Base-by-base conservation (phyloP, 2,888 invertebrate species). In the Xanthorhoe spadicearia region DNA sequence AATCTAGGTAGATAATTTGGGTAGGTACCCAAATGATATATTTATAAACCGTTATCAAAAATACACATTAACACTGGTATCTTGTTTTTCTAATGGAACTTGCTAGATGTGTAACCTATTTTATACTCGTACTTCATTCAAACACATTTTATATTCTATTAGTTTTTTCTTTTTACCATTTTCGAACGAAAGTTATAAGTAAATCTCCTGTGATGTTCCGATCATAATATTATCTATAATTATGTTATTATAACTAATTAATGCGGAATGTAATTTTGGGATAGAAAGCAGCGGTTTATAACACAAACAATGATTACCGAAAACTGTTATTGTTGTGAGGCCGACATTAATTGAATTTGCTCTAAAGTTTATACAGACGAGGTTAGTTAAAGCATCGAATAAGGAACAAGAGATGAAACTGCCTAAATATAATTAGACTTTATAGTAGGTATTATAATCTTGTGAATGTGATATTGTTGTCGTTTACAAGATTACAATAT, bases 301-400 rank as follows among this genome's bases (percentile, higher is more conserved):
- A 76, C 82, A 77, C 83, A 85, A 90, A 88, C 85, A 88, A 66
- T 87, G 85, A 90, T 90, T 87, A 88, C 78, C 81, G 81, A 86
- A 88, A 89, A 89, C 83, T 88, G 87, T 89, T 90, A 88, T 90
- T 90, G 85, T 89, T 90, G 83, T 87, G 88, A 87, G 86, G 81
- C 84, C 77, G 73, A 77, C 77, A 87, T 85, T 90, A 91, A 92
- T 92, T 91, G 87, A 89, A 90, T 90, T 89, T 84, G 78, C 82
- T 79, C 77, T 80, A 70, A 85, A 89, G 90, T 92, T 92, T 91
- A 89, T 91, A 85, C 84, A 89, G 89, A 84, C 78, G 80, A 84
- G 88, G 87, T 86, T 86, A 85, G 58, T 60, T 28, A 51, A 28
- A 48, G 18, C 49, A 55, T 10, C 57, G 56, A 57, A 51, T 48